Percentiles rank a stretch among this genome's conserved stretches.
Evolutionary conservation across 2,797 vertebrate genomes (phyloP).

Genomic region (Enteromius anoplus): DNA sequence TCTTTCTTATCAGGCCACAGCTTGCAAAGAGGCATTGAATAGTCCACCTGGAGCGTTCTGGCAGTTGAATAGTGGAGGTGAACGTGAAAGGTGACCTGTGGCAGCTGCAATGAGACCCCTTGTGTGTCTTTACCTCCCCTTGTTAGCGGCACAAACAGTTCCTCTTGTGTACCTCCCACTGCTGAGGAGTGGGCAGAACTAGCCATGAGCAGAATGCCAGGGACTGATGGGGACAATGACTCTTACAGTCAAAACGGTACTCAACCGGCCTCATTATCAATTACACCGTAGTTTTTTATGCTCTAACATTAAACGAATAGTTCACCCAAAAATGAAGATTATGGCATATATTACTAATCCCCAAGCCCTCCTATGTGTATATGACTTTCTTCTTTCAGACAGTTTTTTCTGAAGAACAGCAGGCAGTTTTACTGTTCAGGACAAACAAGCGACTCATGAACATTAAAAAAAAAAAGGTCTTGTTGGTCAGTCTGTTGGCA

Average conservation of each 20-base stretch:
- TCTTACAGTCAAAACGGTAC: slow-evolving; percentile 7
- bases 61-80: slow-evolving; percentile 46
- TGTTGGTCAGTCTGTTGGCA: neutral
- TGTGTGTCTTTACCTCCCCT: slow-evolving; percentile 55
- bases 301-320: neutral
- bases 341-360: too few relatives aligned
- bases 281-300: neutral
- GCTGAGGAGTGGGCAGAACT: slow-evolving; percentile 52
- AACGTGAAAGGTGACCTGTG: slow-evolving; percentile 36
- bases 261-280: neutral
- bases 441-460: too few relatives aligned
- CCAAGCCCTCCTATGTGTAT: too few relatives aligned
- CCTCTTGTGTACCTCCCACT: slow-evolving; percentile 57
- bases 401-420: neutral
- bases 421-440: too few relatives aligned
- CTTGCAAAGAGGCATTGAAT: neutral
- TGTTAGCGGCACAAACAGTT: slow-evolving; percentile 54
- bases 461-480: neutral
- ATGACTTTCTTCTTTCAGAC: too few relatives aligned
- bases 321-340: too few relatives aligned
- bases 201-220: slow-evolving; percentile 59
- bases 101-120: slow-evolving; percentile 54
- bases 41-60: slow-evolving; percentile 11
- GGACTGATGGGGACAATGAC: slow-evolving; percentile 42
- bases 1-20: slow-evolving; percentile 12